Evolutionary conservation across 1,140 invertebrate species (phyloP), one percentile per base, ranked within the genome.

Genomic region (Ceratosolen fusciceps): DNA sequence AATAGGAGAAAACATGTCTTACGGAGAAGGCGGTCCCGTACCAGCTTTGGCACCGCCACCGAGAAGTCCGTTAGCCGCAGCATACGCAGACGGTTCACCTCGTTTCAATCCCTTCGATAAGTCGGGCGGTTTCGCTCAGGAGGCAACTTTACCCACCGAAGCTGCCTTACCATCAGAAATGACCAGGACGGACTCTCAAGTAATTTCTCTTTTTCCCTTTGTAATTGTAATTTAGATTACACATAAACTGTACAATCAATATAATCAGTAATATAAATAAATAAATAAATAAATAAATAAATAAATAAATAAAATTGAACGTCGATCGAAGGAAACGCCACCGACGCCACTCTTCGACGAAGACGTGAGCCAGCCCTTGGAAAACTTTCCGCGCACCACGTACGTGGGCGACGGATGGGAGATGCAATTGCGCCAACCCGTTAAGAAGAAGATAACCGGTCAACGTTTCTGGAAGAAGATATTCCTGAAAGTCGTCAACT

Each of bases 381-480:
- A 98, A 90, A 95, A 96, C 29, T 99, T 98, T 88, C 96, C 96
- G 7, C 92, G 97, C 70, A 93, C 94, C 1, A 92, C 93, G 58
- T 97, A 95, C 84, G 90, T 90, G 0, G 96, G 94, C 0, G 94
- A 96, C n/a, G 96, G 96, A 29, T 99, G 98, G 98, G 97, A 99
- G 87, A 96, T 99, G 94, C 96, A 98, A 80, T 91, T 99, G 39
- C 92, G 98, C 21, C 96, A 98, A 85, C 98, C 98, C 8, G 97
- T 97, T 83, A 99, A 99, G 88, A 99, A 99, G 92, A 99, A 98
- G 89, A 96, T 99, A 76, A 99, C 98, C 0, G 96, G 96, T 8
- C 96, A 98, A 85, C 92, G 98, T 80, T 99, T 97, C 88, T 99
- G 98, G 98, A 99, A 99, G 90, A 98, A 98, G 87, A 95, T 99